Base-by-base conservation (phyloP, 2,113 vertebrate genomes). In the Struthidea cinerea region DNA sequence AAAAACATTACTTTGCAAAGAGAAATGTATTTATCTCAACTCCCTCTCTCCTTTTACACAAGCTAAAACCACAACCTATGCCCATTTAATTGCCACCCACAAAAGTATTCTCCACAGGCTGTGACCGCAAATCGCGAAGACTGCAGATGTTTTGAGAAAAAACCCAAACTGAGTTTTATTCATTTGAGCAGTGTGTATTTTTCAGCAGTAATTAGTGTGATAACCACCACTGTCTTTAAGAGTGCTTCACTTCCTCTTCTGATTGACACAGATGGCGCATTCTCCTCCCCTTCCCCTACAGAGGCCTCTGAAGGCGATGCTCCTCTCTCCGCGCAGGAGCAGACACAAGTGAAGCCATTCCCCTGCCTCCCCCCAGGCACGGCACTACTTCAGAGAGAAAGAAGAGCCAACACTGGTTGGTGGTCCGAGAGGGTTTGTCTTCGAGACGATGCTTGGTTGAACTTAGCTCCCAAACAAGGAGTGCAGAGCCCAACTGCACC, bases 91-190 rank as follows among this genome's bases (percentile, higher is more conserved):
- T 23, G 69, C 39, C 37, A 71, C 10, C 20, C 24, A 60, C 49
- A 60, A 90, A 4, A 13, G 35, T 11, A 57, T 5, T 46, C 18
- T n/a, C 49, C 67, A 60, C 9, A 46, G 33, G 42, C 16, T 81
- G 18, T 8, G 11, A 42, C 17, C 0, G 0, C 65, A 78, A 87
- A 74, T 0, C 74, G 46, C 1, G 0, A 63, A 78, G 33, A 49
- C 27, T 44, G 15, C 3, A 3, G 16, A 24, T n/a, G 9, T 44
- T 82, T 63, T 64, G 17, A 28, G 30, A 41, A 92, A 94, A 87
- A 39, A 17, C 1, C 12, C 1, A 9, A 37, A 57, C 1, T 42
- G 3, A 27, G 35, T 81, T 83, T 65, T 69, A 16, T 18, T 60
- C 13, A 37, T 44, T 70, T 69, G 63, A 74, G 12, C 37, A 39